Evolutionary conservation across 2,797 vertebrate genomes (phyloP), one percentile per base, ranked within the genome.

Genomic region (Ammospiza maritima): DNA sequence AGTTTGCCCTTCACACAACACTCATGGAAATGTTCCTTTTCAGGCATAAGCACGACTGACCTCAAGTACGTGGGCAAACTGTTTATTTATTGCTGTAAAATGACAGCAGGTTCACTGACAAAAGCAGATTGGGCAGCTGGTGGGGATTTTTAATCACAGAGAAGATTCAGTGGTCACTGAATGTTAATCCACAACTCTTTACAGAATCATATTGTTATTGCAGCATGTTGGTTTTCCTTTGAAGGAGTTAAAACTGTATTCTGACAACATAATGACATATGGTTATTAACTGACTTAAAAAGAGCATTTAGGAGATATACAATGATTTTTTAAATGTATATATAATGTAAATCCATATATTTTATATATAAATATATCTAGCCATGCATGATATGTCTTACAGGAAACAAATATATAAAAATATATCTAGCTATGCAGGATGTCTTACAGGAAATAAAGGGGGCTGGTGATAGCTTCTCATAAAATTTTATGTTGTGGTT

Each of bases 71-170:
- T 60, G 69, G 57, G 61, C 11, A 16, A 95, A 54, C 54, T 47
- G 65, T 83, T 2, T 40, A 89, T 93, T 92, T 88, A 72, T 82
- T 91, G 75, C 82, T 89, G 4, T 29, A 42, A 89, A 95, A 80
- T 80, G 78, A 45, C 3, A 17, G 38, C 38, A 69, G 82, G 50
- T 92, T 95, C 88, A 88, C 74, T 74, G 57, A 81, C 70, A 88
- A 91, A 93, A 81, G 76, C 89, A 94, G 79, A 71, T 25, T 64
- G 88, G 73, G 89, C 69, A 85, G 82, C 83, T 94, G 76, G 69
- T 72, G 58, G 54, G 62, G 76, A 67, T 66, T 88, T 94, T 94
- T 91, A 94, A 93, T 93, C 85, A 91, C 44, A 54, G 76, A 75
- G 82, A 91, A 90, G 70, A 81, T 84, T 81, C 66, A 27, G 73